These are phyloP conservation scores for Cyprinella venusta DNA, from an alignment of 2,797 vertebrate species.

Conservation along the genomic window DNA sequence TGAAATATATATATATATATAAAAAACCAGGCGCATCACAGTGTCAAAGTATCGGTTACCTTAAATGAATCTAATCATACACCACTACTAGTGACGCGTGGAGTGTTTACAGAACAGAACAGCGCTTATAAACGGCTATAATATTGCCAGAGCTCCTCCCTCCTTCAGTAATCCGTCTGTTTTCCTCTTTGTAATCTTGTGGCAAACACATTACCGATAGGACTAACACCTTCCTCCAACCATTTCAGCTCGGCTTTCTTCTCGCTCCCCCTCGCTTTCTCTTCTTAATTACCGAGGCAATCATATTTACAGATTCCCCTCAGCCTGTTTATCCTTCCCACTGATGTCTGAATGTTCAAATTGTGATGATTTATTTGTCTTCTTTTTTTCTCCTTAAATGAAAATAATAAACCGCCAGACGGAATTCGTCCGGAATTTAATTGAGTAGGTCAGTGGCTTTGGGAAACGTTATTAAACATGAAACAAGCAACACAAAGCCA, in stretches of 20 bases:
- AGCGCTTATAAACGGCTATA: neutral
- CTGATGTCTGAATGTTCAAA: conserved; percentile 74
- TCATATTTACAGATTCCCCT: conserved; percentile 71
- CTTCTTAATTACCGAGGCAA: conserved; percentile 77
- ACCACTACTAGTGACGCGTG: neutral
- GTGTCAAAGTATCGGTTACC: neutral
- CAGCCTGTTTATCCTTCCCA: conserved; percentile 71
- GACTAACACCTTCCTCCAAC: conserved; percentile 70
- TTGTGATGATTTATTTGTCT: conserved; percentile 70
- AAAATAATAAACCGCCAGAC: conserved; percentile 61
- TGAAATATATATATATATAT: too few relatives aligned
- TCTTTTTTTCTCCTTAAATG: conserved; percentile 54
- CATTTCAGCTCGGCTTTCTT: conserved; percentile 62
- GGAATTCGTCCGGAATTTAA: conserved; percentile 71
- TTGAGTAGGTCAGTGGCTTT: conserved; percentile 77
- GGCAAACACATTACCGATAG: conserved; percentile 69
- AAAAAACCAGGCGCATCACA: neutral
- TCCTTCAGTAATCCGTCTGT: conserved; percentile 64
- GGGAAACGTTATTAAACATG: conserved; percentile 74
- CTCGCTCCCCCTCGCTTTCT: conserved; percentile 59
- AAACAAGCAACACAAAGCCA: conserved; percentile 62
- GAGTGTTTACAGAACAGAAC: neutral
- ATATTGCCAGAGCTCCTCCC: neutral
- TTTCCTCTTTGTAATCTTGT: conserved; percentile 74
- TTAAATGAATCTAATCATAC: neutral